Evolutionary conservation across 2,888 invertebrate species (phyloP), one percentile per base, ranked within the genome.

Genomic region (Dastarcus helophoroides): DNA sequence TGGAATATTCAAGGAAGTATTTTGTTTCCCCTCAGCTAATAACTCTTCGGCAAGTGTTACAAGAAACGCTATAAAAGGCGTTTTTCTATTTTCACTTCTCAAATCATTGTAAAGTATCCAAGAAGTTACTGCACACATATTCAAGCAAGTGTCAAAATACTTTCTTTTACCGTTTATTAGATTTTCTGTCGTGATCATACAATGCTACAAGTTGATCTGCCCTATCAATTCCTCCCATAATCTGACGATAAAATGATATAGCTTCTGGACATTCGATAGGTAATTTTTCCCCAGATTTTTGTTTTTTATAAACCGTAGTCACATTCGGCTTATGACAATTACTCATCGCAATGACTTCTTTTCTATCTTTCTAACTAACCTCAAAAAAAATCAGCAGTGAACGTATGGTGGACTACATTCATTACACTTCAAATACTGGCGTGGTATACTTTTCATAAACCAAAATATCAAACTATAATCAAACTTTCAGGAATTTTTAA

Each of bases 1-100:
- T 22, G 37, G 31, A 10, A 13, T 24, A 30, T 8, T 10, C 15
- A 32, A 32, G 4, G 29, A 22, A 10, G 35, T 26, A 32, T 28
- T 29, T 32, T 29, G 17, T 10, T 14, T 29, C 7, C 32, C 32
- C 19, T 36, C 29, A 22, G 32, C 30, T 29, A 35, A 29, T 12
- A 32, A 19, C 25, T 36, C 32, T 38, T 38, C 33, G 14, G 38
- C 36, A 15, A 38, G 33, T 22, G 33, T 27, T 31, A 38, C 30
- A 3, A 32, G 16, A 15, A 36, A 33, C 24, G 31, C 22, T 12
- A 37, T 17, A 21, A n/a, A n/a, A n/a, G n/a, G 28, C 8, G 6
- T 19, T 29, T 35, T 29, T 24, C 24, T 21, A 31, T 25, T 24
- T 25, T 33, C 22, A 6, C 33, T 8, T 24, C 33, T 29, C 29